phyloP scores from a whole-genome alignment of 2,888 invertebrate genomes.

The Ormia ochracea region DNA sequence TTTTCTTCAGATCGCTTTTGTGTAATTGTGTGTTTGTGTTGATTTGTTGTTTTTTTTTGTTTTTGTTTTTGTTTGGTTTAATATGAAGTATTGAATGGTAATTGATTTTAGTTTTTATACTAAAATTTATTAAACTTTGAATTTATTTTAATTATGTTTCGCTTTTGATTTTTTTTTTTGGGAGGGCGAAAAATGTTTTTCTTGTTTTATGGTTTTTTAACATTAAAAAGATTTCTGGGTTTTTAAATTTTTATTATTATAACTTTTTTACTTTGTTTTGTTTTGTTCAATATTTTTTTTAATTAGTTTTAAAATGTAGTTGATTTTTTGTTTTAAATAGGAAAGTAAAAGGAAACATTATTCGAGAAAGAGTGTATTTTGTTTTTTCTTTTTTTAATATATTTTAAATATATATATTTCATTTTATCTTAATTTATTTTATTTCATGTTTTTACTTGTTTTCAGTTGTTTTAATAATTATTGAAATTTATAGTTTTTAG shows the following conservation, averaged over 20 bases:
- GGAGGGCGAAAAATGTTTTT: conserved; percentile 25
- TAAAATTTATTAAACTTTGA: conserved; percentile 17
- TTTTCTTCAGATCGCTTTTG: neutral
- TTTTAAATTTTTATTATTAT: conserved; percentile 21
- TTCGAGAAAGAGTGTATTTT: conserved; percentile 55
- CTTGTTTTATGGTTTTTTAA: conserved; percentile 25
- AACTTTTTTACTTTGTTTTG: conserved; percentile 7
- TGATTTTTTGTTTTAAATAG: conserved; percentile 51
- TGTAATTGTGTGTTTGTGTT: neutral
- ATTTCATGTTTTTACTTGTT: conserved; percentile 11
- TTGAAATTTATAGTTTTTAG: conserved; percentile 36
- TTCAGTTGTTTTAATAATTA: conserved; percentile 34
- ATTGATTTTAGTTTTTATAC: neutral
- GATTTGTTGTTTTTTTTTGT: neutral
- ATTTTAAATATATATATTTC: conserved; percentile 10
- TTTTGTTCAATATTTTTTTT: neutral
- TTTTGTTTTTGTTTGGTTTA: neutral
- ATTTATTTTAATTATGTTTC: neutral
- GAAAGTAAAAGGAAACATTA: conserved; percentile 62
- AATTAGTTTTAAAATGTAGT: conserved; percentile 13
- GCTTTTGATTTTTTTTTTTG: neutral
- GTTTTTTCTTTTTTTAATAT: conserved; percentile 34
- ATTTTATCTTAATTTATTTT: neutral
- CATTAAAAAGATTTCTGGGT: conserved; percentile 37
- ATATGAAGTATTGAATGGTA: conserved; percentile 24